Evolutionary conservation across 1,140 invertebrate genomes (phyloP).

Genomic region (Ditylenchus dipsaci): DNA sequence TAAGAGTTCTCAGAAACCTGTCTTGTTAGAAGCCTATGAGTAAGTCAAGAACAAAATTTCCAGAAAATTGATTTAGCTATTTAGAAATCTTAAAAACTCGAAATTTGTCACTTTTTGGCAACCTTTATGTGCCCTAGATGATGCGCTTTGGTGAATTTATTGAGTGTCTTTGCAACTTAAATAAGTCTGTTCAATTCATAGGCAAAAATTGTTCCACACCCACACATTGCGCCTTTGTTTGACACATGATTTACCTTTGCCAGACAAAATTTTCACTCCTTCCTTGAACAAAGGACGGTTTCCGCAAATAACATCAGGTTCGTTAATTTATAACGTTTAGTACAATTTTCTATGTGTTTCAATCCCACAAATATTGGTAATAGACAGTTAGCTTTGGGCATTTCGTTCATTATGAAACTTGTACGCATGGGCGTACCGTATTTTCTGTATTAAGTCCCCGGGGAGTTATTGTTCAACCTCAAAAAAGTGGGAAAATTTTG

Average conservation of each 20-base stretch:
- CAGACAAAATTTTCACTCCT: constrained; percentile 33
- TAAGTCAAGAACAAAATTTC: constrained; percentile 22
- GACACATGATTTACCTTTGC: constrained; percentile 32
- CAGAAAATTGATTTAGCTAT: background rate
- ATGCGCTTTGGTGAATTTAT: constrained; percentile 23
- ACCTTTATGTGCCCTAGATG: constrained; percentile 31
- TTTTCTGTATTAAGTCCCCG: no score
- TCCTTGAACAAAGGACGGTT: constrained; percentile 17
- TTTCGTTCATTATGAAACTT: no score
- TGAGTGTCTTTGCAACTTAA: background rate
- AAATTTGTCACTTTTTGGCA: constrained; percentile 41
- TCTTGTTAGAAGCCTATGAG: constrained; percentile 19
- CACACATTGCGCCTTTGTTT: constrained; percentile 34
- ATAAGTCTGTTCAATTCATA: constrained; percentile 6
- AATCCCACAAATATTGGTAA: no score
- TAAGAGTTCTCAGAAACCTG: constrained; percentile 10
- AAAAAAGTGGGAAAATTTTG: no score
- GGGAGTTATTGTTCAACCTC: no score
- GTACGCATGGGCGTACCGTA: no score
- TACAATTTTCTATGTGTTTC: no score
- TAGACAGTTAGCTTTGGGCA: no score
- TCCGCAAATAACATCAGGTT: constrained; percentile 3
- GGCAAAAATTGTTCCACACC: constrained; percentile 43
- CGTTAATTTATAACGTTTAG: no score
- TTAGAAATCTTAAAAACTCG: constrained; percentile 22